Evolutionary conservation across 2,888 invertebrate genomes (phyloP).

Genomic region (Drosophila limbata): DNA sequence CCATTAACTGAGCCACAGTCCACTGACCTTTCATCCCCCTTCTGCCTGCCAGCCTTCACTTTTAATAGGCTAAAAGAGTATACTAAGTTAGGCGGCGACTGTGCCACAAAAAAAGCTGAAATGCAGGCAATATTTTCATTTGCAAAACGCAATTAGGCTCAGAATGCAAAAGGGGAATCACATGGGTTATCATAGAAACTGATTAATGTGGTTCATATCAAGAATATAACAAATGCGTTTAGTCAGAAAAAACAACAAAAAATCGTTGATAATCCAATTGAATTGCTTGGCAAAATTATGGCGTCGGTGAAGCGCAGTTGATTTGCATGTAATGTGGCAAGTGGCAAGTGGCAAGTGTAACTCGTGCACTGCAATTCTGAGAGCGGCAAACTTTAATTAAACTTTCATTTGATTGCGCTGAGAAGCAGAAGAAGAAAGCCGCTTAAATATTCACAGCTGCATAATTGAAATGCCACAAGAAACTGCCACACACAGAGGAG

Average conservation of each 20-base stretch:
- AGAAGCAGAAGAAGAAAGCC: constrained; percentile 7
- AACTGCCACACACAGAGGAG: constrained; percentile 2
- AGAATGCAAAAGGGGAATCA: neutral
- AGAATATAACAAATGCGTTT: constrained; percentile 21
- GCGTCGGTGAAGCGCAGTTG: constrained; percentile 52
- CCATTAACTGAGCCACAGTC: constrained; percentile 43
- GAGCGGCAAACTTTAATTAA: constrained; percentile 31
- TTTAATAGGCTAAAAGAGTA: constrained; percentile 37
- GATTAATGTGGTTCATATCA: neutral
- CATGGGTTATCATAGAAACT: constrained; percentile 1
- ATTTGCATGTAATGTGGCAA: constrained; percentile 48
- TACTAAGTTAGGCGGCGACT: neutral
- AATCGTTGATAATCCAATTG: constrained; percentile 43
- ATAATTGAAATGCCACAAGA: constrained; percentile 64
- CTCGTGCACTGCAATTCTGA: constrained; percentile 1
- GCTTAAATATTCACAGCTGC: constrained; percentile 54
- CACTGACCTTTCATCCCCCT: neutral
- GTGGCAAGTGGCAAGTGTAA: constrained; percentile 18
- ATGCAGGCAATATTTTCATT: constrained; percentile 26
- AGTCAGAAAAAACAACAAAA: constrained; percentile 29
- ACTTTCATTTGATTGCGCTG: constrained; percentile 28
- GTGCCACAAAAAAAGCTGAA: neutral
- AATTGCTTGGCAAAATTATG: constrained; percentile 14
- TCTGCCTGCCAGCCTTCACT: constrained; percentile 1
- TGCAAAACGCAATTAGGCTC: constrained; percentile 13